Percentiles rank a stretch among this genome's conserved stretches.
Conservation (phyloP, 2,888 invertebrate genomes). For the Athalia circularis region DNA sequence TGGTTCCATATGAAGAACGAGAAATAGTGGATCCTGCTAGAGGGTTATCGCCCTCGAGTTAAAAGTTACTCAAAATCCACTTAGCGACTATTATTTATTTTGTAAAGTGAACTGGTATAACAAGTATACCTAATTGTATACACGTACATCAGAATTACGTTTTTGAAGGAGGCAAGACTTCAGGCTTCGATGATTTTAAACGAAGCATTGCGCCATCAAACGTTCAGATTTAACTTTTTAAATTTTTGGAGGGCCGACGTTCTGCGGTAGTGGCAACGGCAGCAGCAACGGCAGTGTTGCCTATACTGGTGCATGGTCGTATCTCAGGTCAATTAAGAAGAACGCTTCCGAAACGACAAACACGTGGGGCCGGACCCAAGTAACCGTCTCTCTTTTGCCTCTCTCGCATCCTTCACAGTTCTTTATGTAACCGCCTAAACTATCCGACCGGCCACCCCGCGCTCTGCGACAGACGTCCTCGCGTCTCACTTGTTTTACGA, state of each 20-base stretch:
- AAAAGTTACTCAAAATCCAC: constrained; percentile 28
- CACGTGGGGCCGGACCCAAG: constrained; percentile 63
- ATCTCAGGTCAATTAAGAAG: constrained; percentile 73
- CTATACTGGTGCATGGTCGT: constrained; percentile 57
- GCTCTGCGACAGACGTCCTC: constrained; percentile 32
- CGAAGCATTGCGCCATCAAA: constrained; percentile 40
- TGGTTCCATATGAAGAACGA: neutral
- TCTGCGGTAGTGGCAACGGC: constrained; percentile 48
- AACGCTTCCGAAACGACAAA: constrained; percentile 73
- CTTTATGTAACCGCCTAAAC: constrained; percentile 43
- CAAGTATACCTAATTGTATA: constrained; percentile 3
- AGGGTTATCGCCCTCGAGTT: neutral
- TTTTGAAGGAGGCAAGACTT: neutral
- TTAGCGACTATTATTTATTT: constrained; percentile 18
- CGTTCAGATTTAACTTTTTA: constrained; percentile 44
- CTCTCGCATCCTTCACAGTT: constrained; percentile 45
- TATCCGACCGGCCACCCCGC: constrained; percentile 40
- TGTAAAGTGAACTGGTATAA: neutral
- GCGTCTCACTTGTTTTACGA: constrained; percentile 21
- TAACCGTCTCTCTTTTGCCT: constrained; percentile 38
- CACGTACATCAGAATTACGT: constrained; percentile 17
- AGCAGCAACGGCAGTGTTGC: no score
- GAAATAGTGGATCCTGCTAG: neutral
- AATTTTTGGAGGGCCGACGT: constrained; percentile 52
- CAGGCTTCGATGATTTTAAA: constrained; percentile 34